Conservation (phyloP, 1,140 invertebrate genomes). For the Frieseomelitta varia region DNA sequence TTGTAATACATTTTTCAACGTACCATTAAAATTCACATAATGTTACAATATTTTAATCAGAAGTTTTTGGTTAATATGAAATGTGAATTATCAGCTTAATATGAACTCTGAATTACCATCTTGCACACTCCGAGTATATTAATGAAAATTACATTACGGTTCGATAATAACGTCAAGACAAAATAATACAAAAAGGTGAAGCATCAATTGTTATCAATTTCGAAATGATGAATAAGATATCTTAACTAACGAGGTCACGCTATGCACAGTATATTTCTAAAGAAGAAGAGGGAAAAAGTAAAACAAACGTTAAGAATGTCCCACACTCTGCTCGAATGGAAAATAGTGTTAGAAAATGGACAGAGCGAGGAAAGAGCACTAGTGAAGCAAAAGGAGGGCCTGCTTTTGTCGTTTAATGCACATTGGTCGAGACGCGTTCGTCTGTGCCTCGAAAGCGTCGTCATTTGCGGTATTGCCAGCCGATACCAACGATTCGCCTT, state of each 20-base stretch:
- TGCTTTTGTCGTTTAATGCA: conserved; percentile 35
- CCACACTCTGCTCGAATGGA: not conserved
- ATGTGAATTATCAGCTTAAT: no score
- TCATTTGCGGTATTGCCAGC: conserved; percentile 52
- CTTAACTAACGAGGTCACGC: not conserved
- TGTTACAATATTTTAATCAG: no score
- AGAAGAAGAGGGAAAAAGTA: not conserved
- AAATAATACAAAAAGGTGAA: no score
- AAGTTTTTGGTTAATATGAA: no score
- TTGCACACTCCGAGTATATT: no score
- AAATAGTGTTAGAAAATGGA: not conserved
- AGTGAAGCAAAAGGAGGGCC: not conserved
- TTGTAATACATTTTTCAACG: no score
- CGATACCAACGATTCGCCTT: conserved; percentile 33
- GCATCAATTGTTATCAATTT: no score
- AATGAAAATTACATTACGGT: no score
- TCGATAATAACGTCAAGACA: no score
- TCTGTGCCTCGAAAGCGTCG: conserved; percentile 40
- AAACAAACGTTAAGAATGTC: not conserved
- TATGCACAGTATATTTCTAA: no score
- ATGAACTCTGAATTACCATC: no score
- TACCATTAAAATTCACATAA: no score
- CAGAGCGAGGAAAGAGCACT: not conserved
- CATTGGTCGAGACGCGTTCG: conserved; percentile 19
- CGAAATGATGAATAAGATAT: not conserved